Evolutionary conservation across 2,797 vertebrate species (phyloP).

Genomic region (Nannoperca australis): DNA sequence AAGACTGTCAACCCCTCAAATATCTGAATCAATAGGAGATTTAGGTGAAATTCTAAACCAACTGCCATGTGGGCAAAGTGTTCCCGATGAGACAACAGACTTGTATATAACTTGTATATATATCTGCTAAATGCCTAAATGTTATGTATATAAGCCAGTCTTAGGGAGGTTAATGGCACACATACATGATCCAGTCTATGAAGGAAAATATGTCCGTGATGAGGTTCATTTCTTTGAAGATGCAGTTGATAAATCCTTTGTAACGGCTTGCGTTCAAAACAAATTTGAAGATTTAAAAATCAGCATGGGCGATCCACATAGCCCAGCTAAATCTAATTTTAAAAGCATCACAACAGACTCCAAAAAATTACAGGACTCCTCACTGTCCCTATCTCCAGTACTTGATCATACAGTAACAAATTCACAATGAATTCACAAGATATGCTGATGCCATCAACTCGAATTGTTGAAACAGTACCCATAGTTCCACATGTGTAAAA

Average conservation of each 20-base stretch:
- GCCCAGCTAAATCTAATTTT: not conserved
- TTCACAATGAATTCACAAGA: not conserved
- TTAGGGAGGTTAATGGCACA: slow-evolving; percentile 21
- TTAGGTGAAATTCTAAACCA: slow-evolving; percentile 12
- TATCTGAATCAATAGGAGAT: not conserved
- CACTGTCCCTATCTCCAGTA: not conserved
- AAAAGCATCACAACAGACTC: slow-evolving; percentile 10
- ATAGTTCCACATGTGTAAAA: slow-evolving; percentile 12
- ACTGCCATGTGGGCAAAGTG: slow-evolving; percentile 5
- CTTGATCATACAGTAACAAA: slow-evolving; percentile 11
- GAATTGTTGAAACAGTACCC: slow-evolving; percentile 2
- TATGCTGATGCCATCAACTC: slow-evolving; percentile 10
- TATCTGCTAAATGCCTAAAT: too few species aligned
- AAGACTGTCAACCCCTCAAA: slow-evolving; percentile 13
- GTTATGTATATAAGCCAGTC: not conserved
- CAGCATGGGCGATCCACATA: not conserved
- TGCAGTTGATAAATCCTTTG: not conserved
- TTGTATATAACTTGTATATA: not conserved
- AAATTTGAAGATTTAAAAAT: not conserved
- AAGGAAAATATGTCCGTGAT: slow-evolving; percentile 4
- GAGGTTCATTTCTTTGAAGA: slow-evolving; percentile 5
- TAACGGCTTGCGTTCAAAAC: slow-evolving; percentile 1
- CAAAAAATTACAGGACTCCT: slow-evolving; percentile 7
- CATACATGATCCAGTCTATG: slow-evolving; percentile 37
- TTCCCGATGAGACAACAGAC: not conserved